Evolutionary conservation across 2,888 invertebrate species (phyloP).

Genomic region (Microplitis manilae): DNA sequence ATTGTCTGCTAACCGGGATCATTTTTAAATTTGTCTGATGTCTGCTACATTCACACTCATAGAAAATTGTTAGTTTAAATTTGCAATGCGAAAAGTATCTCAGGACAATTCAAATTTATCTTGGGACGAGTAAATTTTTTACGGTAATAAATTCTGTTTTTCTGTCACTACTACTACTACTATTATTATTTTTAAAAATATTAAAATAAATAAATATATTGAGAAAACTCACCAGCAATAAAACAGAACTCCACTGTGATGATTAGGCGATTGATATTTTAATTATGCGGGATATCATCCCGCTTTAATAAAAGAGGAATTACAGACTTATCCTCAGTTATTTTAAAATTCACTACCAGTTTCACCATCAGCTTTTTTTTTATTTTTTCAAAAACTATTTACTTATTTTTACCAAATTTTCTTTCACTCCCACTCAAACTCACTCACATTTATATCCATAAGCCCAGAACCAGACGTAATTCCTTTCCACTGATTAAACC

Average conservation of each 20-base stretch:
- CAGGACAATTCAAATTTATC: too few relatives aligned
- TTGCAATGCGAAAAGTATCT: too few relatives aligned
- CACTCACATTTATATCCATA: background rate
- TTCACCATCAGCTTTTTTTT: background rate
- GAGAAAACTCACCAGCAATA: slow-evolving; percentile 64
- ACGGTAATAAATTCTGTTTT: background rate
- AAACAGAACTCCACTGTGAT: slow-evolving; percentile 71
- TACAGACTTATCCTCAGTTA: slow-evolving; percentile 20
- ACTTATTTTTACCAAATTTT: background rate
- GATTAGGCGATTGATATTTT: slow-evolving; percentile 62
- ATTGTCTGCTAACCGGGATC: too few relatives aligned
- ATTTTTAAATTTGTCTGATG: too few relatives aligned
- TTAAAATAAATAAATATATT: background rate
- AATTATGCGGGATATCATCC: slow-evolving; percentile 57
- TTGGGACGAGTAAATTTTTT: too few relatives aligned
- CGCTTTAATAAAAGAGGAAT: slow-evolving; percentile 38
- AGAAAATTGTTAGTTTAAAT: too few relatives aligned
- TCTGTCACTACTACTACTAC: background rate
- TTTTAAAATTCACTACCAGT: slow-evolving; percentile 5
- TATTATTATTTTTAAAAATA: background rate
- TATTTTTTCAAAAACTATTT: background rate
- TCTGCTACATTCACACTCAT: too few relatives aligned
- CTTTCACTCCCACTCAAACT: background rate
- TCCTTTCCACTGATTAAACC: too few relatives aligned
- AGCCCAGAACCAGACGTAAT: too few relatives aligned